Evolutionary conservation across 1,140 invertebrate genomes (phyloP), one percentile per base, ranked within the genome.

Genomic region (Protaetia brevitarsis): DNA sequence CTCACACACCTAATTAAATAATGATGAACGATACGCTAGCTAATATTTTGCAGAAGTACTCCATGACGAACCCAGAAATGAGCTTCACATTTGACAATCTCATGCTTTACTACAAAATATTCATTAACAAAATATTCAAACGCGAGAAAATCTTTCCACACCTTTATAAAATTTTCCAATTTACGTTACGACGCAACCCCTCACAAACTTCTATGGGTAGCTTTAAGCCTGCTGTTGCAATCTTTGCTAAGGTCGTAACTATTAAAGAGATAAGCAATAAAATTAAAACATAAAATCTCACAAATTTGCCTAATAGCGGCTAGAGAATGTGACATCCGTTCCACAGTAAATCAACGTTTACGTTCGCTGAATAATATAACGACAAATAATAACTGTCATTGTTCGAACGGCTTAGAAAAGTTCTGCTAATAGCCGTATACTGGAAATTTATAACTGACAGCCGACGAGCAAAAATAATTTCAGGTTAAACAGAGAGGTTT

Each of bases 381-480:
- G 41, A 51, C 41, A 51, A 51, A 51, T 51, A 51, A 51, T 51
- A 51, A 51, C 41, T 51, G 41, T 51, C 41, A 31, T 59, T 59
- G 29, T 59, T 59, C 29, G 30, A 31, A 23, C n/a, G 57, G 30
- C 30, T 59, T 59, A 59, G 26, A 59, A 59, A 59, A 59, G 27
- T 59, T 59, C 30, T 23, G 30, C 57, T 59, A 59, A 59, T 59
- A 59, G 29, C 57, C 57, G 29, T 59, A 59, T 59, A 59, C 57
- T 59, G 27, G 26, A 29, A 59, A 59, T 59, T 59, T 59, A 59
- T n/a, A 31, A 31, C 57, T 59, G n/a, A 59, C 30, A 59, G 57
- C 4, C 29, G 13, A 27, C 27, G 26, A 29, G 57, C 41, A 51
- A 31, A 59, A 59, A 59, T 59, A 59, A 31, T 59, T 31, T 59